Evolutionary conservation across 35 echinoderm and acorn worm species (phyloP).

Genomic region (Acanthaster planci): DNA sequence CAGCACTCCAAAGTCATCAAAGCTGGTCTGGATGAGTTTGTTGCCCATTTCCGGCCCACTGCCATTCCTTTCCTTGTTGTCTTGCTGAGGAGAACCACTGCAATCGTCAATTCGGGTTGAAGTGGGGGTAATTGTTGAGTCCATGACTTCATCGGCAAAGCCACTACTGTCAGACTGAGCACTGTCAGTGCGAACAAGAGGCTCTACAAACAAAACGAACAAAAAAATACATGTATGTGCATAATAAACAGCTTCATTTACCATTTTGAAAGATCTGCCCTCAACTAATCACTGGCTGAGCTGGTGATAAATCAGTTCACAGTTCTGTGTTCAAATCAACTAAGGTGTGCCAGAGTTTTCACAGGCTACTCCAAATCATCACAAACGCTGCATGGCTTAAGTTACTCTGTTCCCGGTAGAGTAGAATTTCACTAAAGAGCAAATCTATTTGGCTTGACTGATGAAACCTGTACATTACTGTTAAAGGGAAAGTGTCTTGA

Average conservation of each 20-base stretch:
- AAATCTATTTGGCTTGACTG: too few relatives aligned
- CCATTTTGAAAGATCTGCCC: too few relatives aligned
- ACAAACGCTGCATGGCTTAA: too few relatives aligned
- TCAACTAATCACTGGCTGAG: too few relatives aligned
- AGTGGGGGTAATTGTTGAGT: constrained; percentile 40
- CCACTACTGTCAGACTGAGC: constrained; percentile 94
- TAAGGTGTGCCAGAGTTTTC: too few relatives aligned
- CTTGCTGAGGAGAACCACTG: not conserved
- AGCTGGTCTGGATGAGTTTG: constrained; percentile 50
- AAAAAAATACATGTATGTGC: not conserved
- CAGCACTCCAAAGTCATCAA: constrained; percentile 59
- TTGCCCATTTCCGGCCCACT: not conserved
- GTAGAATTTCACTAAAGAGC: too few relatives aligned
- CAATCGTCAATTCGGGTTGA: constrained; percentile 21
- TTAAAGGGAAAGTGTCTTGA: too few relatives aligned
- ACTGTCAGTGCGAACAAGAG: constrained; percentile 61
- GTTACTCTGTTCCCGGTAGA: too few relatives aligned
- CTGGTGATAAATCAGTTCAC: too few relatives aligned
- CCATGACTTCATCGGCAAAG: constrained; percentile 86
- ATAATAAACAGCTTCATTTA: constrained; percentile 1
- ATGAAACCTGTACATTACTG: too few relatives aligned
- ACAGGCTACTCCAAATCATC: too few relatives aligned
- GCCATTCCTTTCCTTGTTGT: not conserved
- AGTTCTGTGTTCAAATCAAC: too few relatives aligned
- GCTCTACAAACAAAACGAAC: constrained; percentile 41